Base-by-base conservation (phyloP, 2,888 invertebrate genomes). In the Aethes cnicana region DNA sequence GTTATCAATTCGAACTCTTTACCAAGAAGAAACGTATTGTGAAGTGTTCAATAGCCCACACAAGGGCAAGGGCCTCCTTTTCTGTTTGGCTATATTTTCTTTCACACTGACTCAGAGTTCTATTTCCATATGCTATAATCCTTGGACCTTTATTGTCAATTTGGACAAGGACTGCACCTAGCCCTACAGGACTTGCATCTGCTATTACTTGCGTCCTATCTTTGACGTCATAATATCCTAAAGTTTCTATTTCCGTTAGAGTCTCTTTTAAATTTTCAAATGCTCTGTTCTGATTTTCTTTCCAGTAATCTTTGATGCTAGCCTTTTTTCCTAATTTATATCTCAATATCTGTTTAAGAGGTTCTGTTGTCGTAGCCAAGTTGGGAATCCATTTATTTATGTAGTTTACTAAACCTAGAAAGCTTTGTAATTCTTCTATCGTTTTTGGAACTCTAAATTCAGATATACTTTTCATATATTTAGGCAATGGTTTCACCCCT, bases 61-160 rank as follows among this genome's bases (percentile, higher is more conserved):
- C 53, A 1, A 53, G 11, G 2, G 54, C 54, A 1, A 54, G 25
- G 1, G 54, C 66, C 73, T 62, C 70, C 63, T 49, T 68, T 68
- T 56, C 72, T 61, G 18, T 67, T 50, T 70, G 69, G 2, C 64
- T 77, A 54, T 72, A 73, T 9, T 54, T 57, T 26, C 57, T 62
- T 52, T 86, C 73, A 3, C 64, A 63, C n/a, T 58, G 69, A 18
- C 66, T 66, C 44, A 74, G 63, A 53, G 61, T 78, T 59, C 59
- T 63, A 37, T 75, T 82, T 0, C 75, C 80, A 57, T 74, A 82
- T 2, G 67, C 64, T 20, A 84, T 77, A 2, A 83, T 58, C 55
- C 68, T 55, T 18, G 57, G 58, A 0, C 58, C 66, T 18, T 55
- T 55, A 0, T 53, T 4, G 11, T 59, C 44, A 3, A 53, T 48